Conservation (phyloP, 2,113 vertebrate genomes). For the Vulpes ferrilata region DNA sequence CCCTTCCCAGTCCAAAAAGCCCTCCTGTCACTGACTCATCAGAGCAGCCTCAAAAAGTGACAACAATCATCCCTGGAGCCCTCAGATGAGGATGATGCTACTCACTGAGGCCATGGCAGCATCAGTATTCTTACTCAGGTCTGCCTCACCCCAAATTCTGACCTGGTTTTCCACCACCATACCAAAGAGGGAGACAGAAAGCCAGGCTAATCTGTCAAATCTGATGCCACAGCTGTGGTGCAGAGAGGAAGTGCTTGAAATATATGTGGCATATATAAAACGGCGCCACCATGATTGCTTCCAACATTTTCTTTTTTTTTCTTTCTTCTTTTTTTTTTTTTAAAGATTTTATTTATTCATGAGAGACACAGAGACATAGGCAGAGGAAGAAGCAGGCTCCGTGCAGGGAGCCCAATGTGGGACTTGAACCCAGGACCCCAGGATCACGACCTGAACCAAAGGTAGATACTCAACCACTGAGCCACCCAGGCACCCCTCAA, state of each 20-base stretch:
- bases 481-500: background rate
- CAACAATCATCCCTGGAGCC: background rate
- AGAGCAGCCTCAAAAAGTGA: background rate
- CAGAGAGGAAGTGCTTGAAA: background rate
- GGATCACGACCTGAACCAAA: too few relatives aligned
- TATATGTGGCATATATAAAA: background rate
- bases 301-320: background rate
- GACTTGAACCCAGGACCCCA: too few relatives aligned
- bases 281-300: background rate
- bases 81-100: background rate
- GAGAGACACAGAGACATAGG: too few relatives aligned
- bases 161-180: background rate
- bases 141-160: background rate
- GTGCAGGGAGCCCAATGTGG: too few relatives aligned
- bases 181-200: background rate
- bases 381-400: too few relatives aligned
- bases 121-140: background rate
- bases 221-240: background rate
- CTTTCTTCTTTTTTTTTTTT: background rate
- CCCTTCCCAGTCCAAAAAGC: background rate
- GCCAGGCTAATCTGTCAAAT: background rate
- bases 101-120: accelerated
- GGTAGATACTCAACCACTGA: too few relatives aligned
- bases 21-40: background rate
- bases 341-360: too few relatives aligned